These are phyloP conservation scores for Archivesica marissinica DNA, from an alignment of 1,140 invertebrate species.

Conservation along the genomic window DNA sequence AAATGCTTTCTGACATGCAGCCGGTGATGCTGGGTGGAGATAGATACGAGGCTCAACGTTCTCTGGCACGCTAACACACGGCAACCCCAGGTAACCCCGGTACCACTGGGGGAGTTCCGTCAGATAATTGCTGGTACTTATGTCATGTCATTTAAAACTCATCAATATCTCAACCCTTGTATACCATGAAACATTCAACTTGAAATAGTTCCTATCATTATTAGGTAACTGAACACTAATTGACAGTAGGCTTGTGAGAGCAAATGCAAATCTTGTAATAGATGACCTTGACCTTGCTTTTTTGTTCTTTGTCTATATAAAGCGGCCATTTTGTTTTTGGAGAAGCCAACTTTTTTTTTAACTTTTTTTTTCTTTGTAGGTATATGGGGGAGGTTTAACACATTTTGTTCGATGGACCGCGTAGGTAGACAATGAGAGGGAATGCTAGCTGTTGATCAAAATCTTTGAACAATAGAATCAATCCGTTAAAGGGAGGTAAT, in stretches of 20 bases:
- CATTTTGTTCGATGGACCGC: no score
- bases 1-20: slow-evolving; percentile 31
- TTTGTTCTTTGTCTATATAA: no score
- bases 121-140: slow-evolving; percentile 23
- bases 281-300: no score
- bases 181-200: background rate
- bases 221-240: slow-evolving; percentile 29
- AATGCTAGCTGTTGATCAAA: no score
- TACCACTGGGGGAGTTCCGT: background rate
- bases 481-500: no score
- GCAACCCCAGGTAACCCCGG: background rate
- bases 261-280: no score
- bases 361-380: no score
- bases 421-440: no score
- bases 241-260: slow-evolving; percentile 1
- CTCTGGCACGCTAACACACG: slow-evolving; percentile 1
- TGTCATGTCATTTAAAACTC: slow-evolving; percentile 44
- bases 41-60: slow-evolving; percentile 8
- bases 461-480: no score
- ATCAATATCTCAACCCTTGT: slow-evolving; percentile 22
- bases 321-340: no score
- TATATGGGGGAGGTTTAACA: no score
- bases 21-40: background rate
- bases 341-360: no score
- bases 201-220: slow-evolving; percentile 19